phyloP scores from a whole-genome alignment of 2,113 vertebrate genomes.

The Toxotes chatareus region DNA sequence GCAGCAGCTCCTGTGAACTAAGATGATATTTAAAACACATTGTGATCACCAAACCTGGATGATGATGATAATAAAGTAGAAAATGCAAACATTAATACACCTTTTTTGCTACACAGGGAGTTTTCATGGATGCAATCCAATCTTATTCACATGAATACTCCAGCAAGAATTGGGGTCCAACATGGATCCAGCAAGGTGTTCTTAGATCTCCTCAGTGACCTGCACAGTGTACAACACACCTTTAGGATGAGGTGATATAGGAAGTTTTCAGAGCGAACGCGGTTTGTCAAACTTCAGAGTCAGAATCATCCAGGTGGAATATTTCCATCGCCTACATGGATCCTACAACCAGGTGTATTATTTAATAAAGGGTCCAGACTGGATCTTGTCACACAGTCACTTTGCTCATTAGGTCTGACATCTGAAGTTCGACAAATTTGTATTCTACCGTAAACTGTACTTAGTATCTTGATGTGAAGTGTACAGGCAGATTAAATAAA shows the following conservation, averaged over 20 bases:
- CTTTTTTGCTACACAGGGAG: slow-evolving; percentile 20
- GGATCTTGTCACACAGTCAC: background rate
- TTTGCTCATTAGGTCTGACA: background rate
- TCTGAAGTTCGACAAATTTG: background rate
- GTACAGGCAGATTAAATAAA: slow-evolving; percentile 2
- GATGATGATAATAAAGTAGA: background rate
- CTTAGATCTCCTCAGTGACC: background rate
- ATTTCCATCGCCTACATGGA: background rate
- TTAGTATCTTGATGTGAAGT: slow-evolving; percentile 16
- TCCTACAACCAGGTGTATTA: background rate
- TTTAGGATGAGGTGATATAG: too few species aligned
- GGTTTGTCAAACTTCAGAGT: too few species aligned
- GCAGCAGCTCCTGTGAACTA: slow-evolving; percentile 8
- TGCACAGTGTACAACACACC: background rate
- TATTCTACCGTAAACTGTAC: background rate
- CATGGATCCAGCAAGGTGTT: background rate
- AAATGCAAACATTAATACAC: background rate
- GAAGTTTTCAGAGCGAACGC: too few species aligned
- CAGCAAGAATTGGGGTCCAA: background rate
- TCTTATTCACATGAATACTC: too few species aligned
- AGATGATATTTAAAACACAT: background rate
- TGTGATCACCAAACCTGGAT: slow-evolving; percentile 3
- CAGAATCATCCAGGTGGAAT: too few species aligned
- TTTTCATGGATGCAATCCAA: background rate
- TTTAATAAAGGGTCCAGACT: background rate